Evolutionary conservation across 37 sponge, comb jelly and placozoan species (phyloP), one percentile per base, ranked within the genome.

Genomic region (Theonella swinhoei): DNA sequence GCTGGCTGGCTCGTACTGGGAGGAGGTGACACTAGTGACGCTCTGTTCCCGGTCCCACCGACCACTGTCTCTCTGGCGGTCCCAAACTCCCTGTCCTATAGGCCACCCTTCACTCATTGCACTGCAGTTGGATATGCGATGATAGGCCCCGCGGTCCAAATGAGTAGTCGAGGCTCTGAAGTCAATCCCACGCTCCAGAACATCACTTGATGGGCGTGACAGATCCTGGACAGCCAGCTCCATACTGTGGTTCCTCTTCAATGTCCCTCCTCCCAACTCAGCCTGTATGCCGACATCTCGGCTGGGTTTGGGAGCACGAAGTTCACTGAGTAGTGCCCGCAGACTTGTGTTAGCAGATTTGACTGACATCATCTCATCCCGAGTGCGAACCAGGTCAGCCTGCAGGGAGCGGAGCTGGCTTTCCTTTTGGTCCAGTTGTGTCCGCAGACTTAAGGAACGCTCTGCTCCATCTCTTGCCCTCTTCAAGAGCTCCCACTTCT

Each of bases 401-500:
- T 77, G 78, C 22, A 58, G 33, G 0, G 75, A 23, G 1, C 84
- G 62, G 9, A 87, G 38, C 20, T 39, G 4, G 20, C 28, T 72
- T 42, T 91, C 92, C 42, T 78, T 81, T 39, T 69, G 37, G 35
- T 88, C 88, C 64, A 92, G 72, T 34, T 92, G 88, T 1, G 82
- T 82, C 36, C 85, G 60, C 64, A 89, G 47, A 64, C 68, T 43
- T 25, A 93, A 73, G 1, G 79, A 81, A 25, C 95, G 62, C 67
- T 94, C 95, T 33, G 91, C 86, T 0, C 72, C 77, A 62, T 94
- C 95, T 39, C 91, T 36, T 25, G 91, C 91, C 43, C 85, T 80
- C 75, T 91, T 93, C 75, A 96, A 70, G 54, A 96, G 72, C 58
- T 96, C 97, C 97, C 97, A 96, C 61, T 91, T 90, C 64, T 96